These are phyloP conservation scores for Automeris io DNA, from an alignment of 2,888 invertebrate genomes.

Conservation along the genomic window DNA sequence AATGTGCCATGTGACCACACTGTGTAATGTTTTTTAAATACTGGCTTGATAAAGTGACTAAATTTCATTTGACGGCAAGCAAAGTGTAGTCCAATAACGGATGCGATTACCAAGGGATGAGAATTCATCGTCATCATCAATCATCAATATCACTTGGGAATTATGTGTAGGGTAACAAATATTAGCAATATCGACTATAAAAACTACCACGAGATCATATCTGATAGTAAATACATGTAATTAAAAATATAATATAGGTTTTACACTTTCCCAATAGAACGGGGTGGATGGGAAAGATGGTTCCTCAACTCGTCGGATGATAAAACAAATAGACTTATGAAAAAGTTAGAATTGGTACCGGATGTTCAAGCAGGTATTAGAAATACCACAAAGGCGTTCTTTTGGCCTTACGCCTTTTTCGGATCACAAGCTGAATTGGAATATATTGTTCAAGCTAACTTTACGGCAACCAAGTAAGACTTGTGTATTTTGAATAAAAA, in stretches of 20 bases:
- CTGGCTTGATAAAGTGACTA: too few relatives aligned
- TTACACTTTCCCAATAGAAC: conserved; percentile 59
- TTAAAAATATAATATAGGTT: not conserved
- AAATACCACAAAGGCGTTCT: conserved; percentile 85
- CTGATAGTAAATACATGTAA: not conserved
- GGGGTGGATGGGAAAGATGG: conserved; percentile 86
- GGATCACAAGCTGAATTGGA: conserved; percentile 84
- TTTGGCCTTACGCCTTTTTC: conserved; percentile 87
- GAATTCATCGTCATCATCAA: too few relatives aligned
- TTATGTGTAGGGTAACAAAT: not conserved
- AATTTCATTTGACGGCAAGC: too few relatives aligned
- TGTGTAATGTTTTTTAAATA: too few relatives aligned
- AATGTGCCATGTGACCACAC: too few relatives aligned
- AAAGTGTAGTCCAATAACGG: too few relatives aligned
- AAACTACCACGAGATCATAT: not conserved
- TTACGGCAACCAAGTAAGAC: conserved; percentile 67
- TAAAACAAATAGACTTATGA: conserved; percentile 77
- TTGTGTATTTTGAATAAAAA: not conserved
- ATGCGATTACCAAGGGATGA: too few relatives aligned
- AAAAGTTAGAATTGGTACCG: conserved; percentile 81
- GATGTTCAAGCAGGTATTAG: conserved; percentile 81
- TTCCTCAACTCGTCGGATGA: conserved; percentile 83
- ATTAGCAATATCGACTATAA: not conserved
- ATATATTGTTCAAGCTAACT: conserved; percentile 84
- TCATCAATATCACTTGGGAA: too few relatives aligned